phyloP scores from a whole-genome alignment of 2,113 vertebrate genomes.

The Halichoerus grypus region DNA sequence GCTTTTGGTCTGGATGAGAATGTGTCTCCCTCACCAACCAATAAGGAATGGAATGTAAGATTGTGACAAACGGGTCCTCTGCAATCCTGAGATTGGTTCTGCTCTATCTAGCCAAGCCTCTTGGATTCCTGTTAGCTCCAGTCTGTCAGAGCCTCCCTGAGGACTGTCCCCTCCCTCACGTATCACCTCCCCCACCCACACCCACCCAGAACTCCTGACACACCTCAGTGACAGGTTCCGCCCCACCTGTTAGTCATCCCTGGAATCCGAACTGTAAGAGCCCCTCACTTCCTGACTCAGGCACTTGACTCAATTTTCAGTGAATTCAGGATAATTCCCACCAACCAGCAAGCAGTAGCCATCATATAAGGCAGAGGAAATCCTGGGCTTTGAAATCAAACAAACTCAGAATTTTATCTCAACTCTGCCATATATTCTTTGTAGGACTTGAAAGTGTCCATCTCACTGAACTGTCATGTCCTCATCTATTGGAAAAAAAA shows the following conservation, averaged over 20 bases:
- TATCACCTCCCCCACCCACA: not conserved
- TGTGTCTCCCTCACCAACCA: slow-evolving; percentile 33
- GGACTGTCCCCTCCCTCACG: rapidly evolving
- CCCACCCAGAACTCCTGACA: not conserved
- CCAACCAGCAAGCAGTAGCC: not conserved
- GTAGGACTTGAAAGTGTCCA: not conserved
- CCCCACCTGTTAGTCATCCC: not conserved
- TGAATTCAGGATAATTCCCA: not conserved
- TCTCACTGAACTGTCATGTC: not conserved
- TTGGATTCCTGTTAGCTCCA: not conserved
- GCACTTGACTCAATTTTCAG: slow-evolving; percentile 24
- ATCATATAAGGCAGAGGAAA: not conserved
- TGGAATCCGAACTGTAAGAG: slow-evolving; percentile 32
- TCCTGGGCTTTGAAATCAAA: slow-evolving; percentile 9
- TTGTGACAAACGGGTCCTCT: slow-evolving; percentile 46
- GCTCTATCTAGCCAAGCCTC: not conserved
- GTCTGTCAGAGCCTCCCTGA: not conserved
- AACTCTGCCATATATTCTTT: not conserved
- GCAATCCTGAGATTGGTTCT: not conserved
- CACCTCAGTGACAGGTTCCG: not conserved
- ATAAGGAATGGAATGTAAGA: slow-evolving; percentile 68
- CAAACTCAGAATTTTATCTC: not conserved
- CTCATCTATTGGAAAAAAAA: not conserved
- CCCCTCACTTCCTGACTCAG: not conserved
- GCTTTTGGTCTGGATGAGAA: not conserved